Percentiles rank a stretch among this genome's conserved stretches.
Evolutionary conservation across 2,113 vertebrate species (phyloP).

Genomic region (Embiotoca jacksoni): DNA sequence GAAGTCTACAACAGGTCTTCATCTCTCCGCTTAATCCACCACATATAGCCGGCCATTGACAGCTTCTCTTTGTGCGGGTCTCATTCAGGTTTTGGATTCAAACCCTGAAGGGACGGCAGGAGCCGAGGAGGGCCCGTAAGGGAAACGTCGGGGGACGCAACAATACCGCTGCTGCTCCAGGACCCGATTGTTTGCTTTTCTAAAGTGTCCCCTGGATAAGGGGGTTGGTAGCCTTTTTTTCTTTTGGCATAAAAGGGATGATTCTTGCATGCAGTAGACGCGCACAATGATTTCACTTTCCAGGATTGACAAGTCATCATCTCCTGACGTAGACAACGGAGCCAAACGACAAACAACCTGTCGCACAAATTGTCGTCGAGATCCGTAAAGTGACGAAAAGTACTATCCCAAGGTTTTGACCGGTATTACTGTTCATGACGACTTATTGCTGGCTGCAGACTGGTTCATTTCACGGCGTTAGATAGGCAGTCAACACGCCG

Average conservation of each 20-base stretch:
- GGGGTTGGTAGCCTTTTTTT: slow-evolving; percentile 46
- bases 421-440: slow-evolving; percentile 39
- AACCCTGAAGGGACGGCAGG: slow-evolving; percentile 46
- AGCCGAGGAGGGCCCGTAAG: slow-evolving; percentile 53
- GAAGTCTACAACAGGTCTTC: slow-evolving; percentile 72
- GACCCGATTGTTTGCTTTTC: slow-evolving; percentile 74
- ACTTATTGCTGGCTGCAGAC: slow-evolving; percentile 29
- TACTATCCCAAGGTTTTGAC: slow-evolving; percentile 39
- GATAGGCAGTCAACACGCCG: slow-evolving; percentile 27
- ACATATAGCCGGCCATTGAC: slow-evolving; percentile 63
- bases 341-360: slow-evolving; percentile 12
- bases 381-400: slow-evolving; percentile 10
- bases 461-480: slow-evolving; percentile 50
- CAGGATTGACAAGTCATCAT: slow-evolving; percentile 16
- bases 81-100: slow-evolving; percentile 72
- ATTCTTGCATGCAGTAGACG: slow-evolving; percentile 45
- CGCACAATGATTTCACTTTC: slow-evolving; percentile 21
- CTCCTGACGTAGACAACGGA: slow-evolving; percentile 26
- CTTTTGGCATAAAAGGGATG: slow-evolving; percentile 44
- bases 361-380: slow-evolving; percentile 10
- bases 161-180: slow-evolving; percentile 65
- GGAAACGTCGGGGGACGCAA: slow-evolving; percentile 59
- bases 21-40: slow-evolving; percentile 72
- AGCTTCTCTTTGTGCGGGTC: slow-evolving; percentile 69
- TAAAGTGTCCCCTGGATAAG: slow-evolving; percentile 62